These are phyloP conservation scores for Amphiprion percula DNA, from an alignment of 2,113 vertebrate genomes.

Conservation along the genomic window DNA sequence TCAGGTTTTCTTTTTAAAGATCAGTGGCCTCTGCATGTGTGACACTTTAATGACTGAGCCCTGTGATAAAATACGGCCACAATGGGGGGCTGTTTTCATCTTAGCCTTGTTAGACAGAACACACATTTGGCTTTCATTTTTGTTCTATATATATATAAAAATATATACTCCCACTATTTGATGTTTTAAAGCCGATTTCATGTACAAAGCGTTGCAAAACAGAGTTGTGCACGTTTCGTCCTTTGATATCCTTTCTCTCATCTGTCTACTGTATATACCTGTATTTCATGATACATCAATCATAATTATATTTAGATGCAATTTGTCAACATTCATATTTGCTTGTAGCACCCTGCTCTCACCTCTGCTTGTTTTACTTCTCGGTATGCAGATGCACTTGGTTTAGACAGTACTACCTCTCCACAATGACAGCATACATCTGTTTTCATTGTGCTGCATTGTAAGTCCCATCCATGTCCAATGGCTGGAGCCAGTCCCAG, in stretches of 20 bases:
- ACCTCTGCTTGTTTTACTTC: background rate
- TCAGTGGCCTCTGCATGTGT: constrained; percentile 1
- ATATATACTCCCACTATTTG: too few relatives aligned
- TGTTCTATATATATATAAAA: background rate
- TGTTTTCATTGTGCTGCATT: constrained; percentile 62
- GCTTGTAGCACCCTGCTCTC: background rate
- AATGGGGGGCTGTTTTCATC: constrained; percentile 46
- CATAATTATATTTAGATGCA: background rate
- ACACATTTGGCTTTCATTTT: constrained; percentile 18
- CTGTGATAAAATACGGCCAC: constrained; percentile 34
- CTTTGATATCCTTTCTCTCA: background rate
- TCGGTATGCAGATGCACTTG: constrained; percentile 24
- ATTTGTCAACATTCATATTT: constrained; percentile 16
- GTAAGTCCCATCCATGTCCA: constrained; percentile 53
- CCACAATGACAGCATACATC: constrained; percentile 57
- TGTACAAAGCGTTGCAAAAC: constrained; percentile 2
- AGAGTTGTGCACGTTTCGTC: background rate
- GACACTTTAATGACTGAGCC: constrained; percentile 43
- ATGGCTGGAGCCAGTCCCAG: constrained; percentile 64
- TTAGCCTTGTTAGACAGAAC: constrained; percentile 29
- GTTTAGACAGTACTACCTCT: constrained; percentile 9
- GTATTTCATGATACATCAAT: background rate
- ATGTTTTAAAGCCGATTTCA: background rate
- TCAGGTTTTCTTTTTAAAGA: constrained; percentile 7
- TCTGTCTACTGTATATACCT: background rate